Evolutionary conservation across 2,113 vertebrate species (phyloP).

Genomic region (Corynorhinus townsendii): DNA sequence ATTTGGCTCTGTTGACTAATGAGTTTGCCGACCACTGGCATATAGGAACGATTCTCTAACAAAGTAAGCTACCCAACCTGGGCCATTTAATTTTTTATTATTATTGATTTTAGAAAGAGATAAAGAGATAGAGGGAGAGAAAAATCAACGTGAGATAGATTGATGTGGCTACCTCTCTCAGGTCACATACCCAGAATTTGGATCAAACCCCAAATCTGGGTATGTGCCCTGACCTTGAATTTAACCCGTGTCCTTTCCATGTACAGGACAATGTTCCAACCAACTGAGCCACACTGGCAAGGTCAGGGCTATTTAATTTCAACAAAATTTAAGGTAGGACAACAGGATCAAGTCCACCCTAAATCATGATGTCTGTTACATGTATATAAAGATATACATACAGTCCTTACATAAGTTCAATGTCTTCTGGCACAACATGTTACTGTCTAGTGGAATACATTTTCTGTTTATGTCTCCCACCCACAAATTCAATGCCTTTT

Average conservation of each 20-base stretch:
- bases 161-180: background rate
- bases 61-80: background rate
- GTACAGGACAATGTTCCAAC: background rate
- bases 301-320: slow-evolving; percentile 1
- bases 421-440: background rate
- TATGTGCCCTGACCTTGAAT: background rate
- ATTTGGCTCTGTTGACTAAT: too few relatives aligned
- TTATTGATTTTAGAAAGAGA: background rate
- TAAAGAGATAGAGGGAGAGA: background rate
- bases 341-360: background rate
- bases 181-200: background rate
- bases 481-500: background rate
- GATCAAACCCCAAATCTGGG: background rate
- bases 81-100: background rate
- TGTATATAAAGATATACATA: background rate
- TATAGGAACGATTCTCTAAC: background rate
- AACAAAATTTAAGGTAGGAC: background rate
- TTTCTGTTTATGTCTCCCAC: background rate
- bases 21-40: too few relatives aligned
- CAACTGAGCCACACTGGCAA: background rate
- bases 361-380: background rate
- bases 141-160: background rate
- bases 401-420: background rate
- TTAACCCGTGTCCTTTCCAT: background rate
- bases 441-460: too few relatives aligned